phyloP scores from a whole-genome alignment of 2,113 vertebrate species.

The Penelope pileata region DNA sequence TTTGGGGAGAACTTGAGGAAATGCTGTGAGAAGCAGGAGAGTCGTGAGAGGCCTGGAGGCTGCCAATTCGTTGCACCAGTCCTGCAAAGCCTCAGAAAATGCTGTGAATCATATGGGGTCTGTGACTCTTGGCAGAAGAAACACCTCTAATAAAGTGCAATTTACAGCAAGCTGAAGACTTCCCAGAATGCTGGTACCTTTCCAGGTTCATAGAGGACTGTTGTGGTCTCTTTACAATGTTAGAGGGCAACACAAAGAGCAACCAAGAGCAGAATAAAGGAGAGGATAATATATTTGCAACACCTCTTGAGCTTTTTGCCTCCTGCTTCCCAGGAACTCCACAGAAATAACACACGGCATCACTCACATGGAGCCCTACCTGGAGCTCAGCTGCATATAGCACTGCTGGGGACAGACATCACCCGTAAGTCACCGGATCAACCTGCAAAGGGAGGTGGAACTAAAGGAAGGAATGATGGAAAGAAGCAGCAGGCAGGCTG shows the following conservation, averaged over 20 bases:
- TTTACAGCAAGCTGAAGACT: not conserved
- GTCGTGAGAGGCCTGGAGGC: not conserved
- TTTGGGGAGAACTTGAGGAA: not conserved
- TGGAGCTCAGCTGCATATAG: rapidly evolving
- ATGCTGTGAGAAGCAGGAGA: not conserved
- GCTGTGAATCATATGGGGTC: not conserved
- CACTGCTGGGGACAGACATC: not conserved
- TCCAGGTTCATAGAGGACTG: not conserved
- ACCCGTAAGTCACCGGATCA: rapidly evolving
- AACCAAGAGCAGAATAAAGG: not conserved
- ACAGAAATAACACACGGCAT: rapidly evolving
- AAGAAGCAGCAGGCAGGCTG: not conserved
- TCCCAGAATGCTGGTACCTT: not conserved
- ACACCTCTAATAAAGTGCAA: not conserved
- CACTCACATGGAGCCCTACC: rapidly evolving
- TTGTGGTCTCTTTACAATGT: not conserved
- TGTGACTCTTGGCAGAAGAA: not conserved
- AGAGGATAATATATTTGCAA: not conserved
- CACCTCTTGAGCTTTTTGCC: not conserved
- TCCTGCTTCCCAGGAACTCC: not conserved
- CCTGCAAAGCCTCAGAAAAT: conserved; percentile 10
- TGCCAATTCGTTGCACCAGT: not conserved
- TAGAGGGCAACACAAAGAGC: not conserved
- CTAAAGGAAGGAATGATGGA: not conserved
- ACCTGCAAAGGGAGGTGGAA: not conserved